Evolutionary conservation across 1,140 invertebrate genomes (phyloP), one percentile per base, ranked within the genome.

Genomic region (Drosophila guanche): DNA sequence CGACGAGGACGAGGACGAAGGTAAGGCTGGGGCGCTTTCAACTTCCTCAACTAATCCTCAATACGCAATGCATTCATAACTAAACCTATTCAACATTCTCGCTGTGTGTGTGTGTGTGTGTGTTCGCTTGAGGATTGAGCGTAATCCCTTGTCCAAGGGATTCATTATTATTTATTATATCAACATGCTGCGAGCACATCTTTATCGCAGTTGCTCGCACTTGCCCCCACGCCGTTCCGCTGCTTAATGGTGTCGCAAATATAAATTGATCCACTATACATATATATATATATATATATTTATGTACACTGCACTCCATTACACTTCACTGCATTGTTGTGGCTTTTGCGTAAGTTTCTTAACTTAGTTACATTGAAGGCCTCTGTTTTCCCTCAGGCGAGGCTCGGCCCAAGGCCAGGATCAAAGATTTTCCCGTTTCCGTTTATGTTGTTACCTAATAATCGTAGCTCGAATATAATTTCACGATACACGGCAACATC

Each of bases 1-100:
- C 33, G 80, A 81, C 47, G 88, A 89, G 68, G 80, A 81, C 47
- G 88, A 89, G 68, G 89, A 90, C 27, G 89, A 90, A 90, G 89
- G 89, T 90, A 70, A 89, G 89, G 60, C 63, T 7, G 14, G 78
- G 42, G 33, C 3, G 10, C 33, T 37, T 37, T 37, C 33, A 37
- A 37, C 33, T 37, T 37, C 33, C 33, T 37, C 4, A 10, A 37
- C 52, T 46, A 62, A 69, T 81, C 57, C 45, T 20, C 41, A 29
- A 56, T 61, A 60, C 42, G 56, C 41, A 61, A 58, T 55, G 67
- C 57, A 72, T 50, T 68, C 55, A 51, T 48, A 58, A 57, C 51
- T 51, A 78, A 58, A 69, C 57, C 66, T 71, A 81, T 88, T 74
- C 66, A 42, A 63, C 58, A 76, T 67, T 79, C 16, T 61, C 43